Evolutionary conservation across 35 echinoderm and acorn worm species (phyloP), one percentile per base, ranked within the genome.

Genomic region (Ophiothrix spiculata): DNA sequence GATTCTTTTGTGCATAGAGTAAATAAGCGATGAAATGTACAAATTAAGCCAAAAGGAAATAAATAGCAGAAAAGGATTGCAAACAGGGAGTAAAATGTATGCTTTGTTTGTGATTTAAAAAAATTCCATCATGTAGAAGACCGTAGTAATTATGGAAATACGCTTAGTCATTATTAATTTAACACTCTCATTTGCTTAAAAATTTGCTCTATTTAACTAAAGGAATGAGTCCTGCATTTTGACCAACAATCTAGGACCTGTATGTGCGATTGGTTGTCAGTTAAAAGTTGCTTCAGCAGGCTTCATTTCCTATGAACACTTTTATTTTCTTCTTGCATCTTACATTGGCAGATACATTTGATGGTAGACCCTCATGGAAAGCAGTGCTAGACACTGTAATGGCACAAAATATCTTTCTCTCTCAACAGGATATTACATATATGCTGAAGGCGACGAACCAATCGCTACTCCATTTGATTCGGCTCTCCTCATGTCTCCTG

Each of bases 321-420:
- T 19, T 10, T 49, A 19, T 19, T 10, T 10, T 49, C 42, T 49
- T 6, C 42, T 10, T 6, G 6, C 42, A 6, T 49, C 42, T 49
- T 19, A 10, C 42, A 49, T 49, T 49, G 42, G 42, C 19, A 49
- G 60, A 21, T 90, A 82, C 39, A 33, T 90, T 28, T 45, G 15
- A 36, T 93, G 88, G 75, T 93, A 81, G 85, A 88, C 83, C 33
- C 85, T 83, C 40, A 92, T n/a, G n/a, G n/a, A n/a, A n/a, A n/a
- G n/a, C n/a, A n/a, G n/a, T n/a, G n/a, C n/a, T n/a, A n/a, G n/a
- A 88, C 85, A 37, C 38, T 0, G 91, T 85, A 39, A 36, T 74
- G 31, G 73, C 40, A 31, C n/a, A n/a, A 76, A 8, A 56, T 33
- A 0, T 40, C 4, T 60, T 37, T 37, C 1, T 60, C 75, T 3